Base-by-base conservation (phyloP, 2,797 vertebrate genomes). In the Hypotaenidia okinawae region DNA sequence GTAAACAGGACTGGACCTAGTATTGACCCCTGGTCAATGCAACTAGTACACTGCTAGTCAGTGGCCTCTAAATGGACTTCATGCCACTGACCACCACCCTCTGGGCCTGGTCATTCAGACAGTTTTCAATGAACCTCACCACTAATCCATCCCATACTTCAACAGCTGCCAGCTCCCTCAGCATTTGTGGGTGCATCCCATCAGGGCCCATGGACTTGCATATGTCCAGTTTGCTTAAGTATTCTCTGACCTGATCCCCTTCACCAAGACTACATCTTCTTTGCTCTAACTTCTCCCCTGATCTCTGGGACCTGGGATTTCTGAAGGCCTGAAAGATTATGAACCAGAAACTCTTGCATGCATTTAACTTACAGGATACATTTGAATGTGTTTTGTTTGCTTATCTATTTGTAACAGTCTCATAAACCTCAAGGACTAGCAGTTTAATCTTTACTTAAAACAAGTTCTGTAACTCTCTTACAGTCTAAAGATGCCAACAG, bases 141-240 rank as follows among this genome's bases (percentile, higher is more conserved):
- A 5, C 54, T 61, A 41, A 57, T 37, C 43, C 32, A 57, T 35
- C 22, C 15, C 22, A 6, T 68, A 43, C 37, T 28, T 52, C 43
- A 32, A 16, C 41, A 68, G 30, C 24, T 55, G 17, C 33, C 43
- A 75, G 12, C 22, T 83, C 30, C 32, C n/a, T 87, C 37, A 74
- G 27, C 33, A 4, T n/a, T 78, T 0, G 0, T 45, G 22, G 7
- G 5, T 55, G 6, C 30, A 41, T 41, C 49, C 28, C 27, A 5
- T 62, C 28, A 82, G 37, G 33, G 14, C 16, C 32, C 13, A 4
- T 25, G n/a, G 27, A 39, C 3, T 68, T 72, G 12, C 0, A 7
- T 27, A 21, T 41, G 22, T 47, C n/a, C n/a, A 58, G 4, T 54
- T 47, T 70, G 47, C 17, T 23, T 57, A 33, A 73, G 16, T 64